phyloP scores from a whole-genome alignment of 2,888 invertebrate genomes.

The Trissolcus brochymenae region DNA sequence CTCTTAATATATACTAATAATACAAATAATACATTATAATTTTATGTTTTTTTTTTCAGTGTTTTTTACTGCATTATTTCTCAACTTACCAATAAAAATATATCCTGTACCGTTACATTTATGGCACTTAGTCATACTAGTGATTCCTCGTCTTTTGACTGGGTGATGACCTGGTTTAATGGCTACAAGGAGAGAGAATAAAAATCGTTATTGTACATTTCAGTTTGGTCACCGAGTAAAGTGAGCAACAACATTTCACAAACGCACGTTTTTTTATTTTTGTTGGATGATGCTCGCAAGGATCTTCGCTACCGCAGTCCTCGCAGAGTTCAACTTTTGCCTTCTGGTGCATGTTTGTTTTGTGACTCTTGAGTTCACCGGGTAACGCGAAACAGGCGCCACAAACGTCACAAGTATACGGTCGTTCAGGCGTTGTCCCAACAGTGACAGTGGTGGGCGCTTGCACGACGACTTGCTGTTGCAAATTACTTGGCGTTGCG shows the following conservation, averaged over 20 bases:
- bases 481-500: conserved; percentile 73
- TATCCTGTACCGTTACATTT: conserved; percentile 93
- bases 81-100: conserved; percentile 83
- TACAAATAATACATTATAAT: not conserved
- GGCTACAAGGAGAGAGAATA: conserved; percentile 61
- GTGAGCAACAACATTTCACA: not conserved
- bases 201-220: not conserved
- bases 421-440: conserved; percentile 73
- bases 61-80: conserved; percentile 4
- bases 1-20: not conserved
- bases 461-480: conserved; percentile 75
- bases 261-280: conserved; percentile 75
- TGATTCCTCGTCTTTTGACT: conserved; percentile 88
- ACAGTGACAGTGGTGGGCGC: conserved; percentile 75
- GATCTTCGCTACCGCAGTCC: conserved; percentile 75
- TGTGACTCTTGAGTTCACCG: conserved; percentile 77
- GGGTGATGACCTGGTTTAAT: conserved; percentile 81
- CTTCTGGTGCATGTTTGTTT: conserved; percentile 76
- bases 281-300: conserved; percentile 75
- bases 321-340: conserved; percentile 74
- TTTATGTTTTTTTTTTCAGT: conserved; percentile 10
- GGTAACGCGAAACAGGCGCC: conserved; percentile 77
- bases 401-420: conserved; percentile 77
- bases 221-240: not conserved
- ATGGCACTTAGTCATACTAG: conserved; percentile 90